Base-by-base conservation (phyloP, 2,797 vertebrate genomes). In the Cyprinodon diabolis region DNA sequence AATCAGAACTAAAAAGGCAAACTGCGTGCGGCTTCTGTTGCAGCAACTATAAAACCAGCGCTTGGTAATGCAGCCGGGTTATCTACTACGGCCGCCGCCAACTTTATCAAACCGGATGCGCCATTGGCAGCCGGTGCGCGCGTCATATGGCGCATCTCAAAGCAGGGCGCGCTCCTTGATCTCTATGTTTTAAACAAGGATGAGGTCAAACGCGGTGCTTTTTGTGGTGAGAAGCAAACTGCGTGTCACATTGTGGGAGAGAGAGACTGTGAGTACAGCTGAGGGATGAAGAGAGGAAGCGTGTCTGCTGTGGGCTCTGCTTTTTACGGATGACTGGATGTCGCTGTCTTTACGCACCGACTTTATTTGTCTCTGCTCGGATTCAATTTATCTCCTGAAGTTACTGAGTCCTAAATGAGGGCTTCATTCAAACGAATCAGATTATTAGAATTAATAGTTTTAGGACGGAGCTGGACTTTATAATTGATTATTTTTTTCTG, bases 381-480 rank as follows among this genome's bases (percentile, higher is more conserved):
- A 72, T 66, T 66, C 48, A 51, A 14, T 52, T 25, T 8, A 15
- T 52, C 6, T 10, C 71, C 13, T 13, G 30, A 10, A 13, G 2
- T 2, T 49, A 45, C 48, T 63, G 11, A 43, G 49, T 12, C 49
- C 21, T 48, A 7, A 30, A 56, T 19, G n/a, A 25, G 9, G 13
- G n/a, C 1, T 62, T 40, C 40, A 43, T 8, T 65, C 1, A n/a
- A 21, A 70, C 21, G 23, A 3, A 54, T 0, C 51, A 65, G 40
- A 62, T 60, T 57, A 6, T 57, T 56, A 25, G 15, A 15, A 51
- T 51, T 30, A 13, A 17, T 35, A 21, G 30, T 52, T 19, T 12
- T 68, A 7, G 63, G 56, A 73, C 76, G 19, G 43, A 72, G 23
- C 11, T 5, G 69, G 74, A 76, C 75, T 68, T 65, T 4, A 43